Percentiles rank a stretch among this genome's conserved stretches.
phyloP scores from a whole-genome alignment of 1,140 invertebrate genomes.

The Zelostemma sp. region DNA sequence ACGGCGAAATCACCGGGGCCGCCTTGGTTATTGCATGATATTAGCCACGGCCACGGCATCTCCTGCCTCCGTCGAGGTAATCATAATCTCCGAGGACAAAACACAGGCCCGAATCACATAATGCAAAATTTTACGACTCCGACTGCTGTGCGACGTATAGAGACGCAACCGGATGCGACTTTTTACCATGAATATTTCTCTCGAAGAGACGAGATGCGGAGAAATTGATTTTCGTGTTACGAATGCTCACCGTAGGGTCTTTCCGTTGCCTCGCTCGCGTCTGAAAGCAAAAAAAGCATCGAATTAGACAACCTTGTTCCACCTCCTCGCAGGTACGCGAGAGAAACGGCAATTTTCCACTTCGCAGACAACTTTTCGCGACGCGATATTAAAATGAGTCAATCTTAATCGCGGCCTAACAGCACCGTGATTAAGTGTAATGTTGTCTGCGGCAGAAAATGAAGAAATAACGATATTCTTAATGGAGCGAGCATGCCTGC shows the following conservation, averaged over 20 bases:
- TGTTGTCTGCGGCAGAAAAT: slow-evolving; percentile 8
- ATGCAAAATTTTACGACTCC: slow-evolving; percentile 60
- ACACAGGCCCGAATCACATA: slow-evolving; percentile 57
- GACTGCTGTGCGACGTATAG: slow-evolving; percentile 18
- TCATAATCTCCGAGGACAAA: slow-evolving; percentile 62
- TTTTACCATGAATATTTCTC: slow-evolving; percentile 44
- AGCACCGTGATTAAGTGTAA: slow-evolving; percentile 8
- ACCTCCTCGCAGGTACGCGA: too few species aligned
- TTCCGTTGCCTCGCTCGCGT: slow-evolving; percentile 56
- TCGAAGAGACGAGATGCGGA: neutral
- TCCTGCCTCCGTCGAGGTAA: slow-evolving; percentile 50
- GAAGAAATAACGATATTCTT: slow-evolving; percentile 10
- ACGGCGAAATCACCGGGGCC: slow-evolving; percentile 9
- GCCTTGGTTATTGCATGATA: slow-evolving; percentile 60
- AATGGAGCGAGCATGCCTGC: slow-evolving; percentile 17
- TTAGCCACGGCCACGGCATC: slow-evolving; percentile 59
- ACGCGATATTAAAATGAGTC: slow-evolving; percentile 2
- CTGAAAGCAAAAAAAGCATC: slow-evolving; percentile 50
- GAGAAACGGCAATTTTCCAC: neutral
- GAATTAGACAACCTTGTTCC: too few species aligned
- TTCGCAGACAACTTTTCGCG: too few species aligned
- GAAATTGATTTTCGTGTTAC: neutral
- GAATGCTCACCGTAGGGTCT: slow-evolving; percentile 58
- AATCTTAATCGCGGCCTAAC: neutral
- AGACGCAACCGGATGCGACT: slow-evolving; percentile 55